phyloP scores from a whole-genome alignment of 1,140 invertebrate genomes.

The Ceratitis capitata region DNA sequence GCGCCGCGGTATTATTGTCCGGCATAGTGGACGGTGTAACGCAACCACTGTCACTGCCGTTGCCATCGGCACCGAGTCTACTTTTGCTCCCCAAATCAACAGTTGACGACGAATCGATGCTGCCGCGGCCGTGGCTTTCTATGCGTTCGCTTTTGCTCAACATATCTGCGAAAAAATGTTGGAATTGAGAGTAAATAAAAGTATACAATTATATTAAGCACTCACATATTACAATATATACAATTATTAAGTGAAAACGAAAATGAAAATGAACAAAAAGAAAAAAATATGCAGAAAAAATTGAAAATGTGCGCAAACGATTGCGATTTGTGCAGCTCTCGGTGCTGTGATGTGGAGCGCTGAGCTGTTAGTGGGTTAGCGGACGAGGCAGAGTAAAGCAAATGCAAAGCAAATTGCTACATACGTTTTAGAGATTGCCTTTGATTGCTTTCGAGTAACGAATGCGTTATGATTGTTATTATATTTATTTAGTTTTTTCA shows the following conservation, averaged over 20 bases:
- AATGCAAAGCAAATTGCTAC: conserved; percentile 1
- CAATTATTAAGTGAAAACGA: conserved; percentile 38
- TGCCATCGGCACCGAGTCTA: conserved; percentile 23
- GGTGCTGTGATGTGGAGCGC: too few relatives aligned
- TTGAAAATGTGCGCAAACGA: neutral
- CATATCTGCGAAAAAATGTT: conserved; percentile 51
- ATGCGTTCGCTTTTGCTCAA: conserved; percentile 45
- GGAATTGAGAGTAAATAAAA: conserved; percentile 30
- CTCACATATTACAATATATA: too few relatives aligned
- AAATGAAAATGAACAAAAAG: neutral
- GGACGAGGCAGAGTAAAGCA: neutral
- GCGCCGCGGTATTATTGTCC: neutral
- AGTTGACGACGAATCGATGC: conserved; percentile 41
- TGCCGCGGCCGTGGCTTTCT: conserved; percentile 44
- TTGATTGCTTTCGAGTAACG: neutral
- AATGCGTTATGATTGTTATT: neutral
- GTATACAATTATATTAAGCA: conserved; percentile 54
- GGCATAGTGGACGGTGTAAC: conserved; percentile 24
- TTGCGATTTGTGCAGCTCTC: conserved; percentile 18
- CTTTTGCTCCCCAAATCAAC: conserved; percentile 40
- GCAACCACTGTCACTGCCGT: conserved; percentile 39
- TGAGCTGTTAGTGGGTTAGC: neutral
- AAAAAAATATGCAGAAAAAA: neutral
- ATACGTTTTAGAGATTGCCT: neutral
- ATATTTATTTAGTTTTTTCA: too few relatives aligned